Base-by-base conservation (phyloP, 2,888 invertebrate species). In the Nipponacmea schrenckii region DNA sequence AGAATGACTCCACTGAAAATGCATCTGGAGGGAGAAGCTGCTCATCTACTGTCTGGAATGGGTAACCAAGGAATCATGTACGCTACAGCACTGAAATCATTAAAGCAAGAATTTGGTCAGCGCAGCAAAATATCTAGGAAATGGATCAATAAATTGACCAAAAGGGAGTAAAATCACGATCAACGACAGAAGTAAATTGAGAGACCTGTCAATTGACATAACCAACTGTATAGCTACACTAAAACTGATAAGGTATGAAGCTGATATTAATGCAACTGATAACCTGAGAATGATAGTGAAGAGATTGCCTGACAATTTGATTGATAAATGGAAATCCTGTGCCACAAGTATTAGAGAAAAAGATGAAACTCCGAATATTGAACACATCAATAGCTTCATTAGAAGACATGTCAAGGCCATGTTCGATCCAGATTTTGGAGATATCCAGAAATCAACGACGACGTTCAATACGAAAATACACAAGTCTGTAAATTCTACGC, bases 351-450 rank as follows among this genome's bases (percentile, higher is more conserved):
- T 72, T 1, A 48, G 72, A n/a, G 72, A 72, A 31, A 68, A 56
- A 15, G 72, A 64, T 39, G 46, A 65, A 50, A 20, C 3, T 7
- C 68, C 72, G 12, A 12, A 31, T 72, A 48, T 39, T 39, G 39
- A 64, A 39, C 62, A 68, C 56, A 67, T 68, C 24, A n/a, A 68
- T 24, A 50, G 39, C 5, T 72, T 72, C 26, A 15, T 72, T 15
- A 17, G 72, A 12, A 64, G 68, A 56, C 17, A 50, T 10, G 72
- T 72, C n/a, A 50, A 64, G 44, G 68, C 68, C 3, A 64, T 68
- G 26, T 72, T 68, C 64, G 72, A 72, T 39, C 72, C 68, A 20
- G 72, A 72, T 27, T 72, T 72, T 39, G 71, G 71, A 17, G 71
- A 71, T 39, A 14, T 71, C 3, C 46, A 69, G n/a, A 56, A 56